These are phyloP conservation scores for Galerucella calmariensis DNA, from an alignment of 2,888 invertebrate species.

Conservation along the genomic window DNA sequence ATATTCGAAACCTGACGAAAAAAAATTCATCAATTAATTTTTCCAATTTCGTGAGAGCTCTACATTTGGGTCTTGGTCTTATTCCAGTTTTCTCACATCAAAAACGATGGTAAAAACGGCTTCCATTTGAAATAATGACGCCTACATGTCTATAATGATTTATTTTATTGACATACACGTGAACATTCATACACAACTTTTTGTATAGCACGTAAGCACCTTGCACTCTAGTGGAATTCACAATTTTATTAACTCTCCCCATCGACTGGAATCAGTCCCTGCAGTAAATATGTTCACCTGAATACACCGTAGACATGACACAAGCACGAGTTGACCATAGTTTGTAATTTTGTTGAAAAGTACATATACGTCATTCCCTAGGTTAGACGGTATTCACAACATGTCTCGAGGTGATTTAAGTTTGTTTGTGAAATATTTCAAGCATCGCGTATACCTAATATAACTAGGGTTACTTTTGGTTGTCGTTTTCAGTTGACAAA, in stretches of 20 bases:
- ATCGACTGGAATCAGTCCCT: not conserved
- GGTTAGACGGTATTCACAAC: constrained; percentile 22
- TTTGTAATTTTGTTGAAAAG: constrained; percentile 31
- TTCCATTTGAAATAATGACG: too few species aligned
- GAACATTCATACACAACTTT: not conserved
- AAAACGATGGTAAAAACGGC: too few species aligned
- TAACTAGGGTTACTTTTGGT: constrained; percentile 13
- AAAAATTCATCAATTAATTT: too few species aligned
- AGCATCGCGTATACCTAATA: constrained; percentile 14
- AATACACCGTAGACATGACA: not conserved
- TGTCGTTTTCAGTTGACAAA: not conserved
- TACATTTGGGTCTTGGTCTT: too few species aligned
- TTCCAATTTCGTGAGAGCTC: too few species aligned
- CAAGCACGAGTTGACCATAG: constrained; percentile 19
- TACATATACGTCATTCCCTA: constrained; percentile 14
- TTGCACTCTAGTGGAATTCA: not conserved
- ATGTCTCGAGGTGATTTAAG: constrained; percentile 19
- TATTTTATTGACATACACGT: too few species aligned
- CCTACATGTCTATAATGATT: too few species aligned
- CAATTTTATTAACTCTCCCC: not conserved
- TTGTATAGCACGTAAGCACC: not conserved
- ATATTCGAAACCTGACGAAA: too few species aligned
- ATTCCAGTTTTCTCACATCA: too few species aligned
- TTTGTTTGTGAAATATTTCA: constrained; percentile 17
- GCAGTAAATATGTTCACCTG: not conserved